Evolutionary conservation across 2,113 vertebrate genomes (phyloP).

Genomic region (Pangasianodon hypophthalmus): DNA sequence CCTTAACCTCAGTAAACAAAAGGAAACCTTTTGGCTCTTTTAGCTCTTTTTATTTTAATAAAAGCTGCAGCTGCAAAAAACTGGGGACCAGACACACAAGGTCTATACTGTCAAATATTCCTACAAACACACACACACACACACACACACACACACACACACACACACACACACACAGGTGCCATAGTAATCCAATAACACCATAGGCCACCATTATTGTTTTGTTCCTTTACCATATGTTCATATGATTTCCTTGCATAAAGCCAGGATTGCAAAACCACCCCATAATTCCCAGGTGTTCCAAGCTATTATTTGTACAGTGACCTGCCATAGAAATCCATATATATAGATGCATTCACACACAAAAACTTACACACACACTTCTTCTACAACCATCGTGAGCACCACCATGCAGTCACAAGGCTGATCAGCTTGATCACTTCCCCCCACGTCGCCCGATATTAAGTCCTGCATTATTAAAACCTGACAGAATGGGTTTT

Average conservation of each 20-base stretch:
- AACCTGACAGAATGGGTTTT: constrained; percentile 58
- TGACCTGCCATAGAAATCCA: not conserved
- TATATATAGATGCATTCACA: not conserved
- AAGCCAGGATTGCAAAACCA: not conserved
- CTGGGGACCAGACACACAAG: not conserved
- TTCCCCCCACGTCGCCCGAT: constrained; percentile 67
- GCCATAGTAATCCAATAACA: too few relatives aligned
- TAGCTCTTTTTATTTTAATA: not conserved
- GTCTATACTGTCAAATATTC: not conserved
- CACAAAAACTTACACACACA: not conserved
- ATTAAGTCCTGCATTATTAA: constrained; percentile 78
- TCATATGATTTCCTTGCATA: not conserved
- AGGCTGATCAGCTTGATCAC: constrained; percentile 40
- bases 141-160: not conserved
- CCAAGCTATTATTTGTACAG: not conserved
- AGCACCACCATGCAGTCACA: constrained; percentile 5
- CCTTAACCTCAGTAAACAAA: not conserved
- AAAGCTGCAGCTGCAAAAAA: not conserved
- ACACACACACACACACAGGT: not conserved
- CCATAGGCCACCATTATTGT: not conserved
- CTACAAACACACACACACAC: not conserved
- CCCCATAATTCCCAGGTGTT: not conserved
- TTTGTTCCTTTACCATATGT: not conserved
- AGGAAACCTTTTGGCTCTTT: not conserved
- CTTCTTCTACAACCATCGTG: not conserved